These are phyloP conservation scores for Paralichthys olivaceus DNA, from an alignment of 2,113 vertebrate genomes.

Conservation along the genomic window DNA sequence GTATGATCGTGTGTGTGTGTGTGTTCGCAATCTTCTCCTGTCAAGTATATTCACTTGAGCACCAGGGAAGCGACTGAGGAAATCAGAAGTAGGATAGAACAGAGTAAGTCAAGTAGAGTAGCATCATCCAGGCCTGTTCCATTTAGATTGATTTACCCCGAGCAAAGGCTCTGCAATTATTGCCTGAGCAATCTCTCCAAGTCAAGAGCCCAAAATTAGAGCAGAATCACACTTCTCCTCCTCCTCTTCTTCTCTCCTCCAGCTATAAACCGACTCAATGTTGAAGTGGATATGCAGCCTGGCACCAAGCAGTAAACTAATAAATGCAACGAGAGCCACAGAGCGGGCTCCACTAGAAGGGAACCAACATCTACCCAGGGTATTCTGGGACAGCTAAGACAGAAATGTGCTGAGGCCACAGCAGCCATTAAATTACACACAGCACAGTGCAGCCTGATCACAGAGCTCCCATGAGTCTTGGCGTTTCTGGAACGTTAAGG, in stretches of 20 bases:
- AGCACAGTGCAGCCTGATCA: slow-evolving; percentile 24
- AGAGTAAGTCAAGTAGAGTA: slow-evolving; percentile 53
- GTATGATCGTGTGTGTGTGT: neutral
- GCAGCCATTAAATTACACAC: slow-evolving; percentile 40
- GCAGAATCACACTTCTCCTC: slow-evolving; percentile 41
- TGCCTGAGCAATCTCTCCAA: slow-evolving; percentile 72
- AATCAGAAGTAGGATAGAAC: slow-evolving; percentile 49
- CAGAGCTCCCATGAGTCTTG: slow-evolving; percentile 29
- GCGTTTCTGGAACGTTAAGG: slow-evolving; percentile 22
- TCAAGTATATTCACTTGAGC: slow-evolving; percentile 50
- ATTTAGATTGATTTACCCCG: slow-evolving; percentile 71
- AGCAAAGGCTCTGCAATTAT: slow-evolving; percentile 70
- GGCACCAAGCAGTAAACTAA: slow-evolving; percentile 31
- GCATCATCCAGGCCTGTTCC: slow-evolving; percentile 61
- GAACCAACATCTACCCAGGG: slow-evolving; percentile 34
- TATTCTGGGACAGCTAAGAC: slow-evolving; percentile 18
- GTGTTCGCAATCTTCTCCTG: neutral
- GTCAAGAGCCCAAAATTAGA: slow-evolving; percentile 71
- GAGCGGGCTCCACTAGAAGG: slow-evolving; percentile 20
- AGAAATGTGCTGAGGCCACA: slow-evolving; percentile 25
- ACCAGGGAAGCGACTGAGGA: slow-evolving; percentile 31
- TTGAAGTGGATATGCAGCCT: slow-evolving; percentile 39
- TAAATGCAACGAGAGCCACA: slow-evolving; percentile 13
- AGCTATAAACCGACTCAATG: slow-evolving; percentile 18
- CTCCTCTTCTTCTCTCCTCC: slow-evolving; percentile 9